These are phyloP conservation scores for Mallateleia sp. DNA, from an alignment of 2,888 invertebrate genomes.

Conservation along the genomic window DNA sequence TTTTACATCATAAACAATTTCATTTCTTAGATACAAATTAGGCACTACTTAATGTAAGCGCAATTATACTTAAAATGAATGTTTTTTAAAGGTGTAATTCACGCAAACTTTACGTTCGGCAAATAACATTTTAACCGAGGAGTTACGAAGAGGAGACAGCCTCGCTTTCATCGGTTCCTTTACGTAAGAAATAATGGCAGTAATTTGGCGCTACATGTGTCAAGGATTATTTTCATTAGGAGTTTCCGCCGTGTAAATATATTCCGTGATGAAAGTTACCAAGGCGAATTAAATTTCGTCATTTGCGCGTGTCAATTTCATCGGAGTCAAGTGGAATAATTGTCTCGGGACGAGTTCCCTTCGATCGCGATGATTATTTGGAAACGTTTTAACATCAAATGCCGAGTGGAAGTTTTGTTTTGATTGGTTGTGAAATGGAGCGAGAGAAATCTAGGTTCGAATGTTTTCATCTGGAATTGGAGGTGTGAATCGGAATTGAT, in stretches of 20 bases:
- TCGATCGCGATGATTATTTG: conserved; percentile 33
- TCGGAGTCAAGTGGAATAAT: conserved; percentile 50
- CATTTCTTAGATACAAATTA: no score
- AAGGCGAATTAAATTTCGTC: conserved; percentile 44
- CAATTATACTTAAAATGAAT: no score
- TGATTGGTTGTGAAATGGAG: conserved; percentile 14
- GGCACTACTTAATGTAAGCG: no score
- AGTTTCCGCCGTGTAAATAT: conserved; percentile 48
- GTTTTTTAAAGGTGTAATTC: not conserved
- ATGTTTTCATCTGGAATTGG: not conserved
- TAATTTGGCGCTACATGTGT: conserved; percentile 60
- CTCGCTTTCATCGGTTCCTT: conserved; percentile 50
- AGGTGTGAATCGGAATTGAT: no score
- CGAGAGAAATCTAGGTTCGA: conserved; percentile 12
- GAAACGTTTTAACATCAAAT: not conserved
- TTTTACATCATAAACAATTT: no score
- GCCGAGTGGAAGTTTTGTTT: conserved; percentile 13
- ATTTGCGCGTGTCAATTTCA: conserved; percentile 53
- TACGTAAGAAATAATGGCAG: conserved; percentile 54
- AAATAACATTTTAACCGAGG: conserved; percentile 1
- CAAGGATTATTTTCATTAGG: conserved; percentile 55
- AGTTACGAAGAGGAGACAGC: conserved; percentile 31
- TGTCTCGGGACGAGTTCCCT: conserved; percentile 7
- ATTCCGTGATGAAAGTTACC: conserved; percentile 50
- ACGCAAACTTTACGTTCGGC: conserved; percentile 11